phyloP scores from a whole-genome alignment of 2,888 invertebrate genomes.

The Diplazon laetatorius region DNA sequence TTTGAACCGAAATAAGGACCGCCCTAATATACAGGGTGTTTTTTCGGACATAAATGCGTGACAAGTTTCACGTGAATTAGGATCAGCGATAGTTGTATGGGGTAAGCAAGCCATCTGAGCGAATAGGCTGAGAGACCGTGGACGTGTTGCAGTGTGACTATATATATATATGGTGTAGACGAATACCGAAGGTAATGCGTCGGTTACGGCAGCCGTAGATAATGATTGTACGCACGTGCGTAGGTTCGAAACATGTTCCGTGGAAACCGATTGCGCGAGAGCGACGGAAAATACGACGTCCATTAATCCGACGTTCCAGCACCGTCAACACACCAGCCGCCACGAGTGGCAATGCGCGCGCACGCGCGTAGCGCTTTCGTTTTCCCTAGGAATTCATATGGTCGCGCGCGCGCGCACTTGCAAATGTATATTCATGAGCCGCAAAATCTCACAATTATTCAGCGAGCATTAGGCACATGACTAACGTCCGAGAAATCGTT shows the following conservation, averaged over 20 bases:
- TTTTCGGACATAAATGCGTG: conserved; percentile 20
- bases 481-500: conserved; percentile 39
- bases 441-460: conserved; percentile 35
- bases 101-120: conserved; percentile 6
- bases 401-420: conserved; percentile 42
- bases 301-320: conserved; percentile 61
- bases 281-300: conserved; percentile 54
- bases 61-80: conserved; percentile 8
- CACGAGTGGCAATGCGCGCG: background rate
- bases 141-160: conserved; percentile 12
- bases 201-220: conserved; percentile 43
- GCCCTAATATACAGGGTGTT: background rate
- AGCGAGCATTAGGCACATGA: conserved; percentile 30
- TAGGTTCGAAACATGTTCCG: conserved; percentile 36
- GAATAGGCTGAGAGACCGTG: conserved; percentile 12
- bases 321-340: conserved; percentile 45
- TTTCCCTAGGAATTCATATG: conserved; percentile 62
- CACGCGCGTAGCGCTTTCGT: conserved; percentile 54
- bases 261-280: conserved; percentile 35
- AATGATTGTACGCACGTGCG: conserved; percentile 60
- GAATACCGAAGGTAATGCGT: conserved; percentile 53
- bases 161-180: conserved; percentile 8
- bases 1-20: too few species aligned
- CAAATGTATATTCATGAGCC: conserved; percentile 40
- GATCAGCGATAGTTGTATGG: conserved; percentile 19